Evolutionary conservation across 2,888 invertebrate genomes (phyloP), one percentile per base, ranked within the genome.

Genomic region (Halictus ligatus): DNA sequence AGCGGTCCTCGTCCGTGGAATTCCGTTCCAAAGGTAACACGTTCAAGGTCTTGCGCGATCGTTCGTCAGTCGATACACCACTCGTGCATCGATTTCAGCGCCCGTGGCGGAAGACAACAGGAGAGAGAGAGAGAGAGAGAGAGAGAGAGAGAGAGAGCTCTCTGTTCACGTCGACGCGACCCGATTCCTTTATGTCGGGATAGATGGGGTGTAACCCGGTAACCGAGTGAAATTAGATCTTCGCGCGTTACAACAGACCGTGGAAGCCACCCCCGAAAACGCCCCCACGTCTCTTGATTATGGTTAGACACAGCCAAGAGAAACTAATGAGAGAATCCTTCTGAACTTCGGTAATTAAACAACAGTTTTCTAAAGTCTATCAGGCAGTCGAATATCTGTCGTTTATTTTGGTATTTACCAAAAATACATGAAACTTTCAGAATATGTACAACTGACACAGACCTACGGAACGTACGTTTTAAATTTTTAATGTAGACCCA

Each of bases 171-270:
- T 83, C 78, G 71, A 74, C 78, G 73, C 87, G 84, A 89, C 84
- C 87, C 83, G 87, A 78, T 83, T 89, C 81, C 85, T 83, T 83
- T 87, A 87, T 85, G 80, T 81, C 12, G 43, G 13, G 29, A 75
- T 46, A 40, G 74, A 82, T 50, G 46, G 69, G 48, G 21, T n/a
- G 69, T 40, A 72, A 50, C 40, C 18, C 21, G 58, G 60, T n/a
- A 29, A 15, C 35, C 54, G 15, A n/a, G 40, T 48, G 76, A 67
- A 81, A 83, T 77, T 74, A 73, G 76, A 77, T 72, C 73, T 46
- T 21, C 25, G 75, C 40, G 10, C 60, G 35, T n/a, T 80, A 76
- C 50, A 25, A 72, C 60, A 12, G n/a, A 48, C 54, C 35, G n/a
- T 15, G 29, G 29, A 25, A 48, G 46, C 29, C 29, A n/a, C 2